Percentiles rank a stretch among this genome's conserved stretches.
Conservation (phyloP, 2,113 vertebrate genomes). For the Ciconia boyciana region DNA sequence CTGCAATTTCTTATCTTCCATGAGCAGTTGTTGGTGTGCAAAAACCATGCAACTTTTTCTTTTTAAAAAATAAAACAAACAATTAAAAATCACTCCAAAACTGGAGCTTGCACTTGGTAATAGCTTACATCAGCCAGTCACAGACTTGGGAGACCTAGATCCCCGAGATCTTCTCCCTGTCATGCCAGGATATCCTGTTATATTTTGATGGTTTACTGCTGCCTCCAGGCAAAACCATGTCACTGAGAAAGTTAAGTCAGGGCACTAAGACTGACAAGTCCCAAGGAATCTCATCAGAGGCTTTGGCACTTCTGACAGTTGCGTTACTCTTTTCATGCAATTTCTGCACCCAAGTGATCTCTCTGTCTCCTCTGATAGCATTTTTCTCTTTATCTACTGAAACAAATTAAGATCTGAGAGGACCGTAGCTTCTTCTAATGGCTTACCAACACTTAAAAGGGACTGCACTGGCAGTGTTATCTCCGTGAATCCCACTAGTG, state of each 20-base stretch:
- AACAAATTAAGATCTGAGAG: not conserved
- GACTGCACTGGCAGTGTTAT: not conserved
- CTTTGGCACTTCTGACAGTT: not conserved
- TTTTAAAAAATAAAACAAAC: not conserved
- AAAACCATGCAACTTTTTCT: not conserved
- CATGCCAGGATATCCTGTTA: not conserved
- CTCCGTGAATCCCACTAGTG: not conserved
- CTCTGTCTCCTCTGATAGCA: not conserved
- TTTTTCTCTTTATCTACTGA: not conserved
- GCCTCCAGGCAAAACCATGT: not conserved
- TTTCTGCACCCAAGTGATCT: not conserved
- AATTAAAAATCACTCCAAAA: not conserved
- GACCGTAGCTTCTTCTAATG: not conserved
- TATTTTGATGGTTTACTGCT: constrained; percentile 10
- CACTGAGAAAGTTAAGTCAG: not conserved
- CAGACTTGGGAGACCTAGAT: not conserved
- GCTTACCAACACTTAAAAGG: not conserved
- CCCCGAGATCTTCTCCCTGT: not conserved
- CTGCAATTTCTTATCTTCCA: constrained; percentile 43
- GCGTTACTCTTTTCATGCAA: not conserved
- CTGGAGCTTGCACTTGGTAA: not conserved
- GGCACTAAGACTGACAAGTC: not conserved
- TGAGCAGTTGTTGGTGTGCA: not conserved
- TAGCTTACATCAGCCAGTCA: not conserved
- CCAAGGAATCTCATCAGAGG: not conserved